phyloP scores from a whole-genome alignment of 2,113 vertebrate genomes.

The Dryoscopus gambensis region DNA sequence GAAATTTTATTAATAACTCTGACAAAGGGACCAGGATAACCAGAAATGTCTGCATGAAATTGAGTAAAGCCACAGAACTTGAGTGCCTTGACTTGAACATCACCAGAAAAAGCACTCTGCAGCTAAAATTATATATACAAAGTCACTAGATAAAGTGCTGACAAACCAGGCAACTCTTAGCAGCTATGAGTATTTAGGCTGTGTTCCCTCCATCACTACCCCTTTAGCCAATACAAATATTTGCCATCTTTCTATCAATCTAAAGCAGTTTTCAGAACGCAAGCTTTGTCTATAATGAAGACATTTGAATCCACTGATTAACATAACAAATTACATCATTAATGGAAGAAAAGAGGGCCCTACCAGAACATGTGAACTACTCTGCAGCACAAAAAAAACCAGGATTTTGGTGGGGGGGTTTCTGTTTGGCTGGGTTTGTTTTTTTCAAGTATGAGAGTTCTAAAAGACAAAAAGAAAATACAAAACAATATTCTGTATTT shows the following conservation, averaged over 20 bases:
- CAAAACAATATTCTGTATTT: constrained; percentile 53
- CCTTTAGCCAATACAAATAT: background rate
- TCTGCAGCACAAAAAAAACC: background rate
- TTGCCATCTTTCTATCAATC: background rate
- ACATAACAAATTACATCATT: background rate
- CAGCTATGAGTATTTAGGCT: background rate
- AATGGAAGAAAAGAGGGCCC: background rate
- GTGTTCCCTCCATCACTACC: background rate
- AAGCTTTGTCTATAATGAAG: background rate
- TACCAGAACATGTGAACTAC: background rate
- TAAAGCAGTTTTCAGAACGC: background rate
- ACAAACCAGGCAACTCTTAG: background rate
- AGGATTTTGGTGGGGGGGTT: background rate
- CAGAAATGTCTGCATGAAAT: background rate
- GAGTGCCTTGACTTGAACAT: background rate
- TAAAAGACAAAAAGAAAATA: background rate
- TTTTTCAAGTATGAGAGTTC: background rate
- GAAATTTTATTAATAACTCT: background rate
- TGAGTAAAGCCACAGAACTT: background rate
- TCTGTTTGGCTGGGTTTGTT: background rate
- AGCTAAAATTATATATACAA: background rate
- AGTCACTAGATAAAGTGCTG: background rate
- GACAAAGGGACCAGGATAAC: background rate
- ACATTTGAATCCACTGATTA: background rate
- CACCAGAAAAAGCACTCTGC: background rate